Evolutionary conservation across 2,888 invertebrate species (phyloP).

Genomic region (Sicus ferrugineus): DNA sequence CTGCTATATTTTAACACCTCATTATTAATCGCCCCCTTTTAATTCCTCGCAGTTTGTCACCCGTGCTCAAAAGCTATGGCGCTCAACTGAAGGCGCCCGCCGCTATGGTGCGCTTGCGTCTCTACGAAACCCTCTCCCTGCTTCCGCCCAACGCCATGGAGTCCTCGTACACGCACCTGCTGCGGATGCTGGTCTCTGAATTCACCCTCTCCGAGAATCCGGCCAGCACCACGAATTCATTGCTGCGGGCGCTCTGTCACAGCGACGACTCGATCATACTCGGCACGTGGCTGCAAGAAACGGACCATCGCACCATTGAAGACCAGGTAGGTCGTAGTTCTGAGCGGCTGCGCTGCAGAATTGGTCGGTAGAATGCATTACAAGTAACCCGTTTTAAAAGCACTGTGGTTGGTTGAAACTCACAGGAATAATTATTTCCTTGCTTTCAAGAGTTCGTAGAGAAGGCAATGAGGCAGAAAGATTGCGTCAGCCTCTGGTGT

Average conservation of each 20-base stretch:
- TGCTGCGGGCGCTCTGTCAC: conserved; percentile 82
- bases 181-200: conserved; percentile 92
- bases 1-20: neutral
- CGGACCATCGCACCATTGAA: conserved; percentile 95
- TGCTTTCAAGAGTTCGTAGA: too few relatives aligned
- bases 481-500: too few relatives aligned
- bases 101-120: conserved; percentile 89
- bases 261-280: conserved; percentile 90
- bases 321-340: conserved; percentile 78
- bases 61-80: conserved; percentile 87
- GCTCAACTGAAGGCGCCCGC: conserved; percentile 93
- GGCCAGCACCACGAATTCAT: conserved; percentile 88
- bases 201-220: conserved; percentile 94
- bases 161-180: conserved; percentile 84
- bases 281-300: conserved; percentile 95
- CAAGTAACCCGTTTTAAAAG: too few relatives aligned
- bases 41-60: conserved; percentile 75
- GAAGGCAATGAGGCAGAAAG: too few relatives aligned
- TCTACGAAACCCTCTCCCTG: conserved; percentile 86
- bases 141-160: conserved; percentile 83
- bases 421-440: too few relatives aligned
- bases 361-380: too few relatives aligned
- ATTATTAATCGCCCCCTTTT: too few relatives aligned
- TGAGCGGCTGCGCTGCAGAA: neutral
- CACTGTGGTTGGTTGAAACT: too few relatives aligned